Base-by-base conservation (phyloP, 2,113 vertebrate species). In the Corythornis cristatus region DNA sequence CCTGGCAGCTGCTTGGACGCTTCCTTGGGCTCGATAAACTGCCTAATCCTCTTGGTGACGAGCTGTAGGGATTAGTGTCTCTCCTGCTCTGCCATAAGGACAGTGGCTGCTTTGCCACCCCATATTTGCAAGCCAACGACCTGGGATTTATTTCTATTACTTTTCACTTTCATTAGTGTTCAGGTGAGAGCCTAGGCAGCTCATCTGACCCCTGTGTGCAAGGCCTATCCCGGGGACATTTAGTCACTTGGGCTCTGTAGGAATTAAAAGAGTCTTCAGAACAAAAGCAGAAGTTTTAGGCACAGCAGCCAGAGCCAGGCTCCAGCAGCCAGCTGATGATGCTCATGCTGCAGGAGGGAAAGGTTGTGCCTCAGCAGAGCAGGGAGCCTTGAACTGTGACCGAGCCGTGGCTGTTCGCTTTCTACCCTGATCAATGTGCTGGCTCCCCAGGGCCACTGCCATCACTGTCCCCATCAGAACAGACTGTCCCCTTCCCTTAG, bases 11-110 rank as follows among this genome's bases (percentile, higher is more conserved):
- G 70, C 60, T 50, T 15, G 14, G 86, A 35, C 2, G 9, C n/a
- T 70, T 23, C 56, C 66, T 53, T 2, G 56, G 68, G 21, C 65
- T 70, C 4, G 4, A 61, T 82, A 53, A 90, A 61, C 43, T 25
- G 67, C 56, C 53, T 90, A 94, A 96, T 85, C 96, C 88, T 81
- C 96, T 92, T 86, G 92, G 76, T 86, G 95, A 86, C 5, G 75
- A 81, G 77, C 65, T 56, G 35, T 0, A 56, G 91, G 83, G 92
- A 96, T 96, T 92, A 96, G 57, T 1, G 1, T 3, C 17, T 10
- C 73, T 85, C 46, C 78, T 57, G 71, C 84, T 42, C 65, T 66
- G 2, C 67, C 25, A 0, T 17, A 23, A 73, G 40, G 71, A 40
- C 54, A 29, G 62, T 0, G 9, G 37, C 33, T 56, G 64, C 31